Evolutionary conservation across 2,797 vertebrate species (phyloP), one percentile per base, ranked within the genome.

Genomic region (Heteromormyrus szaboi): DNA sequence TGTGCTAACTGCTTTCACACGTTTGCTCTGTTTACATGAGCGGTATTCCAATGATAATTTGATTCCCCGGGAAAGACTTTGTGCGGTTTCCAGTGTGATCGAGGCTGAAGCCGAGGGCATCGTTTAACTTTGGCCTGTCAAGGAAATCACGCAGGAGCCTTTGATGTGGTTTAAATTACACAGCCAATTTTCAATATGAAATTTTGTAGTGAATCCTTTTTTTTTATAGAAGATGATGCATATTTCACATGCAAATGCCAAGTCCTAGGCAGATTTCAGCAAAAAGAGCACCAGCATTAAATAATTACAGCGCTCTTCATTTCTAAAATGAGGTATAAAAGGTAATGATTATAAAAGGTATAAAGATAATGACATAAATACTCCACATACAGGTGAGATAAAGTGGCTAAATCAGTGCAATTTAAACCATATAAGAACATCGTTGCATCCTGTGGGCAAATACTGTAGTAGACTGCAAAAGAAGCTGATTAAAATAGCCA

Each of bases 151-250:
- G 8, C 19, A 41, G n/a, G 19, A 68, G 62, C 53, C 84, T 89
- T 89, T 86, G 84, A 86, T 79, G 79, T 76, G 29, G 53, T 46
- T 62, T 41, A 56, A 84, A 88, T 84, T 54, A 88, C 72, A 81
- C 79, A 48, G 72, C 53, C 53, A 62, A 88, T 88, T 84, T 84
- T 84, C 53, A 56, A 86, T 86, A 19, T 59, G 85, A 59, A 72
- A 88, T 72, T 22, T 88, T 88, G 87, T 3, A 53, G 87, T 51
- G 19, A 8, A 44, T 72, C 44, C 37, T 76, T 88, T 88, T 62
- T 37, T 37, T 79, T 76, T 25, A 88, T 68, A 87, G 41, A 68
- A 50, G 48, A 88, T 88, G 56, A 88, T 72, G 51, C 85, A 86
- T 14, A 86, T 86, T 86, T 86, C 29, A 56, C 51, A 86, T 56